Base-by-base conservation (phyloP, 2,113 vertebrate species). In the Pachyramphus minor region DNA sequence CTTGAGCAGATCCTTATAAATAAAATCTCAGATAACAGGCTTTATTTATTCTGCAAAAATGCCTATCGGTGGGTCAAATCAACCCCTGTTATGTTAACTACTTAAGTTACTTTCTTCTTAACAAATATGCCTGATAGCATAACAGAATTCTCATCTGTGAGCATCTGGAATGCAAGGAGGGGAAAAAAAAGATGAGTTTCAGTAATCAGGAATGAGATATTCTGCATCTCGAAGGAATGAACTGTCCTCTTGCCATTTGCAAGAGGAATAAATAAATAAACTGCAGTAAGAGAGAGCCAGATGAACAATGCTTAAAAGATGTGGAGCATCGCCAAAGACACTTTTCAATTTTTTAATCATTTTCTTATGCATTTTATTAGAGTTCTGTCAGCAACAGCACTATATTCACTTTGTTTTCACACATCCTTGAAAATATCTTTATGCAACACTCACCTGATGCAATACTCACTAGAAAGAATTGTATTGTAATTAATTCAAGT, bases 11-110 rank as follows among this genome's bases (percentile, higher is more conserved):
- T 93, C 91, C 64, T 84, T 93, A 91, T 86, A 93, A 97, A 96
- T 94, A 96, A 98, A 91, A 96, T 97, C 87, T 94, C 94, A 95
- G 60, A 97, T 96, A 96, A 96, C 87, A 88, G 59, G 72, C 75
- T 96, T 92, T 93, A 91, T 97, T 98, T 97, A 95, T 96, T 96
- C 91, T 97, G 92, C 75, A 92, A 63, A 97, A 95, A 95, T n/a
- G 63, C 50, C 0, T 84, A 93, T 76, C 58, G 25, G 94, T 89
- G 95, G 93, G 95, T 96, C 95, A 97, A 94, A 98, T 95, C 89
- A 91, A 95, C 76, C 95, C 95, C 82, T 97, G 81, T 96, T 97
- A 92, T 96, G 89, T 78, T 97, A 98, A 97, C 89, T 92, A 90
- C 87, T 97, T 90, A 73, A 52, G 89, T 96, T 97, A 97, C 95